Base-by-base conservation (phyloP, 23 tunicate genomes). In the Ciona savignyi region DNA sequence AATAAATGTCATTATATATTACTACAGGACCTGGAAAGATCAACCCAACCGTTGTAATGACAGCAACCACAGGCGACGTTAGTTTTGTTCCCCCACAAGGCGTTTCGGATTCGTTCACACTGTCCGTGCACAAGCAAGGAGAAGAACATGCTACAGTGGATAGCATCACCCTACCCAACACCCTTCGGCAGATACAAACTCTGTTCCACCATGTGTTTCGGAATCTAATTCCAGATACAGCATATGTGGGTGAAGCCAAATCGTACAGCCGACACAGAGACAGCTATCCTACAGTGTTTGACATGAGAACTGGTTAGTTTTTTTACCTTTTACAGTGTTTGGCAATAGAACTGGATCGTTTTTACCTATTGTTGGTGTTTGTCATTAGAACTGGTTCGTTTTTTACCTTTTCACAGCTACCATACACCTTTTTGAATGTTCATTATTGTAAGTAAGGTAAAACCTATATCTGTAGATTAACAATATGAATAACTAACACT, bases 11-110 rank as follows among this genome's bases (percentile, higher is more conserved):
- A 42, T 6, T 42, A 42, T 6, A 42, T n/a, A 29, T 29, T n/a
- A 6, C 25, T 21, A 21, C 65, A 86, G 93, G 35, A n/a, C 93
- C 93, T 0, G 77, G 77, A n/a, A 42, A 30, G 2, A 27, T 81
- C 0, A 34, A 74, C 0, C 95, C 95, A 0, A 34, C 1, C 22
- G 68, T 68, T 15, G 25, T 33, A 30, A 49, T 78, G 74, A 74
- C 78, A 22, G 19, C 83, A 69, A 77, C 79, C 23, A 61, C 82
- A 2, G 67, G 56, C 1, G 73, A 70, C 3, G 30, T 87, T n/a
- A 51, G 29, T 1, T 81, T 87, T 33, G 33, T 66, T 29, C 75
- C 65, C 29, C 77, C 85, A 3, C 68, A 76, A 9, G 83, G 82
- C 2, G 68, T 80, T 0, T 31, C 86, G 20, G 95, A 87, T 76